Evolutionary conservation across 1,140 invertebrate species (phyloP), one percentile per base, ranked within the genome.

Genomic region (Sitophilus oryzae): DNA sequence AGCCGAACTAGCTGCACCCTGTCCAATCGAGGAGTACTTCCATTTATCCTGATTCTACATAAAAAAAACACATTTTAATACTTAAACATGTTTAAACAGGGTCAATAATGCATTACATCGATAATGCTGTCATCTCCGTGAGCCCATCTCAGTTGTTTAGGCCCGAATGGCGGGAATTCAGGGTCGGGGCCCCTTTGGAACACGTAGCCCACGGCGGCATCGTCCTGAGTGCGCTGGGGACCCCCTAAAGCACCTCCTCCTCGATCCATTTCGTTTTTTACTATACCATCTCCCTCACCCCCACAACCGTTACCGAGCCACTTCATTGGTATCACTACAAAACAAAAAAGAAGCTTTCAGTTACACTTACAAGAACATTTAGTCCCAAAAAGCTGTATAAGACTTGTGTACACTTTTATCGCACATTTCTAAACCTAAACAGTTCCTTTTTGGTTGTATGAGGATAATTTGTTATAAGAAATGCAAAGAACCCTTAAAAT

Each of bases 141-240:
- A 34, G 86, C 82, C 89, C 89, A 92, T 58, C 88, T 77, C 20
- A 78, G 68, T 66, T 85, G 83, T 71, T 86, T 88, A 18, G 78
- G 81, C 61, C 82, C 83, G 74, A 84, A 78, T 20, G 78, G 76
- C 59, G 79, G 77, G 66, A 88, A 83, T 65, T 88, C 86, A 41
- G 81, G 77, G 69, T 91, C 88, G 50, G 86, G 83, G 18, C 83
- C 82, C 60, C 89, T 74, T 75, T 91, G 89, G 73, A 89, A 93
- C 51, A 90, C 85, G 72, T 93, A 93, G 62, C 88, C 84, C 57
- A 92, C 88, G 69, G 86, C 84, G 47, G 87, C 87, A 78, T 92
- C 90, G 71, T 92, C 89, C 60, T 72, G 71, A 41, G 69, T 66
- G 48, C 67, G 62, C 57, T 71, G 70, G 25, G 64, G 70, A 14